Evolutionary conservation across 1,140 invertebrate genomes (phyloP), one percentile per base, ranked within the genome.

Genomic region (Heliothis subflexa): DNA sequence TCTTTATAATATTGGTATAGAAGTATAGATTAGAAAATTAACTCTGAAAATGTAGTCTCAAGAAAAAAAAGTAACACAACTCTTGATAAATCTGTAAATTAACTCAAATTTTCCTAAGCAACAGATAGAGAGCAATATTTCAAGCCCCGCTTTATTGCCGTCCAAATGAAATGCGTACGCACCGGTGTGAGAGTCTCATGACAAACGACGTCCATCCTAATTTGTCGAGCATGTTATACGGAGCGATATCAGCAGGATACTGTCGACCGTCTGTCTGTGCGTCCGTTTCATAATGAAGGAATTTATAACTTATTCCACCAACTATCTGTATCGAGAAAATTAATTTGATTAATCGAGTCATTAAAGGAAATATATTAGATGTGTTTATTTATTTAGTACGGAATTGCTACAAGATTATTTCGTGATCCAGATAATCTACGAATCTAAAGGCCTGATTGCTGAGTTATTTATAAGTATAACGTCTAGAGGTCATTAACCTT

Each of bases 171-270:
- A 85, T 73, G 78, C 80, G 78, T 72, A 28, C 68, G 73, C 68
- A 45, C 12, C 47, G 25, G 64, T 62, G 49, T 74, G 11, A 71
- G 71, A 75, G 55, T 72, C 45, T 18, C 81, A 82, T 91, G 90
- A 91, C 90, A 91, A 93, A 93, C 87, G 88, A 88, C 83, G 85
- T 78, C 75, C 68, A 70, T 86, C 82, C 85, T 91, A 92, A 92
- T 93, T 92, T 91, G 91, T 92, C 86, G 70, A 83, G 84, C 81
- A 82, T 86, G 83, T 86, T 87, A 84, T 77, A 85, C 85, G 75
- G 74, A 76, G 70, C 78, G 75, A 77, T 90, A 91, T 89, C 89
- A 90, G 87, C 88, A 91, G 90, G 89, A 90, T 88, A 87, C 88
- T 87, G 40, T 57, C 70, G 49, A 72, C 52, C 68, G 52, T 57